Percentiles rank a stretch among this genome's conserved stretches.
Conservation (phyloP, 2,113 vertebrate genomes). For the Carassius carassius region DNA sequence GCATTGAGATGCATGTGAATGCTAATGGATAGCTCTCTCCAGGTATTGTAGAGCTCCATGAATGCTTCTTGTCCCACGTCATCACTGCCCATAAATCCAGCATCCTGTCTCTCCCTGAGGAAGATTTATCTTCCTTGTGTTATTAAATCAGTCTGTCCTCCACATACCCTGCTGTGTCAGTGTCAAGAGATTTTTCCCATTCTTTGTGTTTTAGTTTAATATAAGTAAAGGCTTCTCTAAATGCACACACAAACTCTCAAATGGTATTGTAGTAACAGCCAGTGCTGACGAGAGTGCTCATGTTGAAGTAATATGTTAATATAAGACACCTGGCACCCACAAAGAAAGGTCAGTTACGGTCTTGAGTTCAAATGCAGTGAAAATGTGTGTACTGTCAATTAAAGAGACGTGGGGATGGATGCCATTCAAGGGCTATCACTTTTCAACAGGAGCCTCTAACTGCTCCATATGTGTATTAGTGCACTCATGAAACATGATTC, state of each 20-base stretch:
- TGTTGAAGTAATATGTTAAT: constrained; percentile 15
- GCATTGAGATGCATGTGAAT: neutral
- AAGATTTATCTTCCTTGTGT: constrained; percentile 5
- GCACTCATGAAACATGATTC: constrained; percentile 5
- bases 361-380: constrained; percentile 20
- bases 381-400: constrained; percentile 25
- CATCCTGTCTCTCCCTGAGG: neutral
- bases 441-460: constrained; percentile 2
- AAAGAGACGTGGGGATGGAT: constrained; percentile 21
- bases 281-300: neutral
- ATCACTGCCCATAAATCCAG: constrained; percentile 13
- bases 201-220: neutral
- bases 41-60: constrained; percentile 2
- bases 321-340: constrained; percentile 22
- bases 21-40: neutral
- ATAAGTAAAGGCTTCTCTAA: neutral
- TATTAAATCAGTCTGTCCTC: neutral
- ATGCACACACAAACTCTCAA: neutral
- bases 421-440: constrained; percentile 22
- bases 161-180: neutral
- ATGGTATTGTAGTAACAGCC: neutral
- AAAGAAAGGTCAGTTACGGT: constrained; percentile 26
- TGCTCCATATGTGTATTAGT: neutral
- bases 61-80: neutral
- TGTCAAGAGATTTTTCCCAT: neutral